These are phyloP conservation scores for Grammomys dolichurus DNA, from an alignment of 2,113 vertebrate genomes.

Conservation along the genomic window DNA sequence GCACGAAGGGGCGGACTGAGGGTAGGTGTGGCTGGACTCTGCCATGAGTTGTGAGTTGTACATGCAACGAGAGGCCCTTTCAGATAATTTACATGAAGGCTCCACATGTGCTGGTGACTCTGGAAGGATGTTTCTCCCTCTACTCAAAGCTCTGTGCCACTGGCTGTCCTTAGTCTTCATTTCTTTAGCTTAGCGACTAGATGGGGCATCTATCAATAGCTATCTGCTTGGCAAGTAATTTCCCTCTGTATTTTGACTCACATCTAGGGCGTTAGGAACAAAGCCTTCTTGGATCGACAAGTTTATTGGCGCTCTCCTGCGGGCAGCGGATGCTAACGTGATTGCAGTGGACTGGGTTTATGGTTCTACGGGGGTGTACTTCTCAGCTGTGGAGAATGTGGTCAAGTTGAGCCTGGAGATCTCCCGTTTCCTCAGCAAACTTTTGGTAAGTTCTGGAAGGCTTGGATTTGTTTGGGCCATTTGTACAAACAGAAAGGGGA, in stretches of 20 bases:
- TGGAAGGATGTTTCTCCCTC: background rate
- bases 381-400: slow-evolving; percentile 92
- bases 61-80: background rate
- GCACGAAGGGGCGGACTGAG: background rate
- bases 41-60: background rate
- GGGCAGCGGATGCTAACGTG: slow-evolving; percentile 89
- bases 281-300: slow-evolving; percentile 94
- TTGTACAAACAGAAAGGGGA: background rate
- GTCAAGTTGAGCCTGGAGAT: slow-evolving; percentile 91
- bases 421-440: slow-evolving; percentile 90
- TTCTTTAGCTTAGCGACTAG: background rate
- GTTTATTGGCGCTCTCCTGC: slow-evolving; percentile 89
- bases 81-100: background rate
- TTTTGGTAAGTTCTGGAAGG: slow-evolving; percentile 87
- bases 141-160: background rate
- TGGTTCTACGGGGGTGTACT: slow-evolving; percentile 92
- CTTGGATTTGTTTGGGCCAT: background rate
- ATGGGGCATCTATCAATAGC: background rate
- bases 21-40: background rate
- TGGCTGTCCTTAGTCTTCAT: background rate
- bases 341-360: slow-evolving; percentile 95
- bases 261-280: slow-evolving; percentile 90
- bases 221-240: background rate
- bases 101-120: background rate
- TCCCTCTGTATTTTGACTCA: slow-evolving; percentile 30